Evolutionary conservation across 2,797 vertebrate species (phyloP), one percentile per base, ranked within the genome.

Genomic region (Coregonus ussuriensis): DNA sequence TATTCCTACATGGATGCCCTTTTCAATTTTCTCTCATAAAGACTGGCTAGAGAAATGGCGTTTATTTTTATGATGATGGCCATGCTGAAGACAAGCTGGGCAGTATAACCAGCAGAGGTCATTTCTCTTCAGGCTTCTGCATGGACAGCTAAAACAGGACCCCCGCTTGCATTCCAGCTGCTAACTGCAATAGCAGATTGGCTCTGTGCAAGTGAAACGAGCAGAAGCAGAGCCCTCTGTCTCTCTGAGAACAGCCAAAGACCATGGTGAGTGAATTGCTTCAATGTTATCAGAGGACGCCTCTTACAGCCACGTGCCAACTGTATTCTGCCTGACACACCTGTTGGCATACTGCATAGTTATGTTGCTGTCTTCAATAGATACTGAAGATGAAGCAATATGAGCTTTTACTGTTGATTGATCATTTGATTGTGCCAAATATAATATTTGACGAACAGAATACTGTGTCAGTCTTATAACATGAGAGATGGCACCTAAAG

Each of bases 71-170:
- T 88, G 70, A 88, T 86, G 88, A 89, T 88, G 74, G 81, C 63
- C 16, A 6, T 66, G 82, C n/a, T 62, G 3, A 62, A 62, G 18
- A 62, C 6, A 62, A 62, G 5, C 6, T 25, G 25, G 59, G 6
- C 59, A 25, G 59, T 63, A 29, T 47, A 63, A 63, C 59, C 86
- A 85, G 74, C 78, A 54, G 76, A 1, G 54, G 68, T 78, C 79
- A 86, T 89, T 94, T 94, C 77, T 91, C 77, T 72, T 93, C 94
- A 94, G 94, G 94, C 94, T 83, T 79, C 74, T 82, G 74, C 73
- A 13, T 31, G 86, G 93, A 72, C 93, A 91, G 87, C 93, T 86
- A 80, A 82, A 66, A n/a, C 37, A 76, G 91, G 91, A 88, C 88
- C 89, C 77, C 51, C 16, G 2, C 16, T 62, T 62, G 16, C n/a